Conservation (phyloP, 2,888 invertebrate species). For the Phymatocera aterrima region DNA sequence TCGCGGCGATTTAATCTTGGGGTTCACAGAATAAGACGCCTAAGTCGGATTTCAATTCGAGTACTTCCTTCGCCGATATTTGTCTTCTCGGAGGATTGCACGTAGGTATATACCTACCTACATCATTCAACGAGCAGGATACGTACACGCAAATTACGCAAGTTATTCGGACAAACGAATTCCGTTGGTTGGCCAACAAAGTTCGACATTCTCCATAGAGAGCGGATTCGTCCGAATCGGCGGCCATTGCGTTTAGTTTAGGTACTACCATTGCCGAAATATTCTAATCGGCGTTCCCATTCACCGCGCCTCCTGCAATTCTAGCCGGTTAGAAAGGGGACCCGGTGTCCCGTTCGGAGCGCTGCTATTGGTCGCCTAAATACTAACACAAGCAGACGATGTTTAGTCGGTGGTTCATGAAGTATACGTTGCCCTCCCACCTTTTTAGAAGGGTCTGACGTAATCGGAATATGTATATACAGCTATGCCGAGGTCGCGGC, state of each 20-base stretch:
- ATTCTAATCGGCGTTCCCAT: constrained; percentile 38
- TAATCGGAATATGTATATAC: constrained; percentile 9
- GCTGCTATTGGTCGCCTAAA: constrained; percentile 71
- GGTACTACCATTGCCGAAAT: constrained; percentile 37
- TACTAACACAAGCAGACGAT: constrained; percentile 54
- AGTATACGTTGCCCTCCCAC: constrained; percentile 1
- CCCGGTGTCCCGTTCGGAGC: constrained; percentile 47
- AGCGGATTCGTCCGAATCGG: constrained; percentile 49
- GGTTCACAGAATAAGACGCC: no score
- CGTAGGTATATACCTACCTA: no score
- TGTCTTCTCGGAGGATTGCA: no score
- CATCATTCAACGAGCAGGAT: no score
- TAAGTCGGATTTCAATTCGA: no score
- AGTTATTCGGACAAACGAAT: no score
- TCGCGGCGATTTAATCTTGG: no score
- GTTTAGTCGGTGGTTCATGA: constrained; percentile 1
- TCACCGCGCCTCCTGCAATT: constrained; percentile 10
- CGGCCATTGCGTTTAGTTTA: constrained; percentile 26
- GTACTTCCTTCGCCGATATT: no score
- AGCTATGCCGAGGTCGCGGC: constrained; percentile 6
- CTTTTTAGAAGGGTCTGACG: constrained; percentile 43
- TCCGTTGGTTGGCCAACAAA: no score
- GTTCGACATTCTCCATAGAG: no score
- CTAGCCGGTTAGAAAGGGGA: constrained; percentile 63
- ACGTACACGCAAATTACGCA: no score